Percentiles rank a stretch among this genome's conserved stretches.
Conservation (phyloP, 1,140 invertebrate genomes). For the Doryteuthis pealeii region DNA sequence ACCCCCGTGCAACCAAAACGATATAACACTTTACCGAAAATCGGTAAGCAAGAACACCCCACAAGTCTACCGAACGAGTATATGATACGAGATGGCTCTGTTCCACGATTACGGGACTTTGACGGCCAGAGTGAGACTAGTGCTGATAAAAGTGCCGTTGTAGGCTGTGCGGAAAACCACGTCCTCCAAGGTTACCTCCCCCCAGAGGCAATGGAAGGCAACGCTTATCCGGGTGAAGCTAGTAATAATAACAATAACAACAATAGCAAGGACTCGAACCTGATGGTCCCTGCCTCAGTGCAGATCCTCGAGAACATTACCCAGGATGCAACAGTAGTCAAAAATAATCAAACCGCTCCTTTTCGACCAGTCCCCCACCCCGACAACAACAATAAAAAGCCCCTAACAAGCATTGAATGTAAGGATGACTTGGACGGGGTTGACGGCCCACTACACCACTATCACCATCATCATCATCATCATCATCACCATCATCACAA, state of each 20-base stretch:
- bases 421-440: not conserved
- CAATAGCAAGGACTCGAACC: not conserved
- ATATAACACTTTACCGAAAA: conserved; percentile 45
- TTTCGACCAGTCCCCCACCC: too few species aligned
- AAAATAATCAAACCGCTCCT: too few species aligned
- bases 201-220: not conserved
- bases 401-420: not conserved
- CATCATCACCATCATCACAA: conserved; percentile 5
- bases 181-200: conserved; percentile 12
- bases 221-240: not conserved
- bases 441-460: not conserved
- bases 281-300: not conserved
- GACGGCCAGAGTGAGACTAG: conserved; percentile 47
- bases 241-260: not conserved
- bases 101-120: conserved; percentile 42
- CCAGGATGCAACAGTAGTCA: too few species aligned
- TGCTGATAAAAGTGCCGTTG: conserved; percentile 16
- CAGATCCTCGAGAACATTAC: not conserved
- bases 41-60: conserved; percentile 20
- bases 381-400: not conserved
- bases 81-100: conserved; percentile 30
- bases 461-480: conserved; percentile 5
- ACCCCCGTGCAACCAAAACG: conserved; percentile 41
- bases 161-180: conserved; percentile 13
- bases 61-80: conserved; percentile 7